These are phyloP conservation scores for Meles meles DNA, from an alignment of 2,113 vertebrate genomes.

Conservation along the genomic window DNA sequence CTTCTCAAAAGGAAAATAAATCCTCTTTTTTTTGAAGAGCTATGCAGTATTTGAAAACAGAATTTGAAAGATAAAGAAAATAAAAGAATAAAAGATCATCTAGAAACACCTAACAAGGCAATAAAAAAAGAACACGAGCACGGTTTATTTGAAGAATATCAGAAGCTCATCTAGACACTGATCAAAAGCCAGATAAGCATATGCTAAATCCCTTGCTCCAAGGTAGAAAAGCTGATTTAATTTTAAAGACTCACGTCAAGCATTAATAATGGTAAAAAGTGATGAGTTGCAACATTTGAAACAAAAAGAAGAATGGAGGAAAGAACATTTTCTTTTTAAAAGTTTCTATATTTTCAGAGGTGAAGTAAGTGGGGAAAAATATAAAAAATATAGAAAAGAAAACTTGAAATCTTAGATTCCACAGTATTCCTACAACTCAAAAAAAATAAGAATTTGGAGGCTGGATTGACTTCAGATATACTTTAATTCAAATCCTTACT, in stretches of 20 bases:
- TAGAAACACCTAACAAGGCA: not conserved
- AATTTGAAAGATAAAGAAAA: slow-evolving; percentile 39
- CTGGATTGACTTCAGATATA: not conserved
- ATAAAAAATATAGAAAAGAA: too few species aligned
- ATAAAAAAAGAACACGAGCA: not conserved
- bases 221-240: not conserved
- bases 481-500: not conserved
- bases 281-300: not conserved
- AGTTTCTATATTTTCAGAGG: not conserved
- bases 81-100: not conserved
- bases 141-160: not conserved
- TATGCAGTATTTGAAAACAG: not conserved
- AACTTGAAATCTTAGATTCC: not conserved
- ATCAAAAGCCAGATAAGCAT: not conserved
- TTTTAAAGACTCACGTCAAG: not conserved
- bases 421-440: not conserved
- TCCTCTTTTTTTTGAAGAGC: not conserved
- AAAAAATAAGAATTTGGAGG: not conserved
- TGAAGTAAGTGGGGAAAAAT: not conserved
- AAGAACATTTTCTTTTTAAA: not conserved
- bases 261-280: not conserved
- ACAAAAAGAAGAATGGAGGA: not conserved
- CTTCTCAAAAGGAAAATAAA: slow-evolving; percentile 34
- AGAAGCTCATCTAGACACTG: not conserved
- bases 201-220: not conserved